A percentile compares a stretch with the other conserved stretches of the same genome.
Conservation (phyloP, 2,888 invertebrate genomes). For the Syrphus vitripennis region DNA sequence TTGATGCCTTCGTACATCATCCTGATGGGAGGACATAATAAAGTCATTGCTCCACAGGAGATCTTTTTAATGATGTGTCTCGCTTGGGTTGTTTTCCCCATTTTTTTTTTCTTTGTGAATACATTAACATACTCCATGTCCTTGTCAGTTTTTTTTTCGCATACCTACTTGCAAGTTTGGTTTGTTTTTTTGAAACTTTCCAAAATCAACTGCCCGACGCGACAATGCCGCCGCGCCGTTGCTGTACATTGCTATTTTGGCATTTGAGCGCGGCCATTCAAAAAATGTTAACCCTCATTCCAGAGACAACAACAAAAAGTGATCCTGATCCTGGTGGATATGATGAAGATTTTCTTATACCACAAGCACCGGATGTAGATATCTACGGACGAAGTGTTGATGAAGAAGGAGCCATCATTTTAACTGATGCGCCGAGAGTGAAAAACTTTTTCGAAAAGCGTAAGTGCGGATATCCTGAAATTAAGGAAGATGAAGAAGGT, state of each 20-base stretch:
- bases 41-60: constrained; percentile 61
- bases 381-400: constrained; percentile 29
- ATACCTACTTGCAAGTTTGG: constrained; percentile 36
- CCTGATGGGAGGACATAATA: constrained; percentile 3
- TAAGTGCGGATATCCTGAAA: constrained; percentile 73
- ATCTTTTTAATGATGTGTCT: constrained; percentile 62
- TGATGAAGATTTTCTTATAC: constrained; percentile 53
- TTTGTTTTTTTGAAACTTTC: constrained; percentile 20
- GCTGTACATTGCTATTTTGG: background rate
- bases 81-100: constrained; percentile 27
- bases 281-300: constrained; percentile 21
- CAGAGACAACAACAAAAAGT: constrained; percentile 15
- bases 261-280: background rate
- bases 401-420: background rate
- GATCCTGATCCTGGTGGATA: background rate
- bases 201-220: background rate
- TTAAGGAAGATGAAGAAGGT: constrained; percentile 73
- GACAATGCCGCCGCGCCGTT: too few species aligned
- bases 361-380: constrained; percentile 48
- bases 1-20: background rate
- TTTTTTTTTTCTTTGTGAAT: constrained; percentile 23
- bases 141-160: background rate
- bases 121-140: constrained; percentile 53
- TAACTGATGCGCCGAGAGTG: background rate
- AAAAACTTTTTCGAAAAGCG: constrained; percentile 75